Evolutionary conservation across 2,888 invertebrate genomes (phyloP).

Genomic region (Aphodius granarius): DNA sequence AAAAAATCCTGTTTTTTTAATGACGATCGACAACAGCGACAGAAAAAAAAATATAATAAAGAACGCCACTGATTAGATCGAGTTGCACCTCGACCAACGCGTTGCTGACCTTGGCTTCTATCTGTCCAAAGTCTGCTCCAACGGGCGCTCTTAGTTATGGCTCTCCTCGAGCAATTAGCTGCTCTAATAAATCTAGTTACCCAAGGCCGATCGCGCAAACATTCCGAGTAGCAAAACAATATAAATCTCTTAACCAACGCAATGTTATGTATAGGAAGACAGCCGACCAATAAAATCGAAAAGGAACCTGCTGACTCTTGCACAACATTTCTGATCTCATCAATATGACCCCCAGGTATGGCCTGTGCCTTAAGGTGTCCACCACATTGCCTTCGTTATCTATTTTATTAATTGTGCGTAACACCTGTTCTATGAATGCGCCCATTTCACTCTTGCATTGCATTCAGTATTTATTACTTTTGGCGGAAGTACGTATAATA

Average conservation of each 20-base stretch:
- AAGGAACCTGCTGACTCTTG: not conserved
- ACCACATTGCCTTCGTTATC: not conserved
- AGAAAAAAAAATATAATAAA: not conserved
- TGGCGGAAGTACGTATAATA: not conserved
- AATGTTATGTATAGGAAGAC: slow-evolving; percentile 13
- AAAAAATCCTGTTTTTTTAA: not conserved
- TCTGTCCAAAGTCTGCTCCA: slow-evolving; percentile 29
- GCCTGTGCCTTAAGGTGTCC: not conserved
- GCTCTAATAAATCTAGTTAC: slow-evolving; percentile 36
- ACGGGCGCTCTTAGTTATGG: slow-evolving; percentile 31
- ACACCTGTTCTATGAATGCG: not conserved
- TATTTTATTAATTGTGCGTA: not conserved
- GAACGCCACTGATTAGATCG: not conserved
- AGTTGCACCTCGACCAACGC: not conserved
- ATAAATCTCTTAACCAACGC: slow-evolving; percentile 27
- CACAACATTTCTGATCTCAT: not conserved
- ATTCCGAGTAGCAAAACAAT: slow-evolving; percentile 27
- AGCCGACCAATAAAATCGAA: not conserved
- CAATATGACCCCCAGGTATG: not conserved
- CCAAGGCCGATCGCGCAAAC: slow-evolving; percentile 33
- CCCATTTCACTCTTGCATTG: not conserved
- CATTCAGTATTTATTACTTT: not conserved
- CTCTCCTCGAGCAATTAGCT: slow-evolving; percentile 36
- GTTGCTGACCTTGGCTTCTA: slow-evolving; percentile 31
- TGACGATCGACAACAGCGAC: slow-evolving; percentile 1